Conservation (phyloP, 1,140 invertebrate species). For the Drosophila littoralis region DNA sequence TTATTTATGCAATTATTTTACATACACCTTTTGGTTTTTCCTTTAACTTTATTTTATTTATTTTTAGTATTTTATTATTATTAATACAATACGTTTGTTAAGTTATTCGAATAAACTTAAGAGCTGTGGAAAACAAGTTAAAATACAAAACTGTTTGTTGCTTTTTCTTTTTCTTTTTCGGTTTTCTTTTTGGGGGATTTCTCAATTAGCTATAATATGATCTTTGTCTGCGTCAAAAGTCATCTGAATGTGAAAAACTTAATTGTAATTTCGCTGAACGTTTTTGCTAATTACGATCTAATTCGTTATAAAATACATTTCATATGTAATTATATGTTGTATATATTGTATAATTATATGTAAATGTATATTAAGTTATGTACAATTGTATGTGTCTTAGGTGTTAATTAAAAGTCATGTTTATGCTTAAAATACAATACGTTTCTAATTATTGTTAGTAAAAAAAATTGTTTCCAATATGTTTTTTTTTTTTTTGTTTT, state of each 20-base stretch:
- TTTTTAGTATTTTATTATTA: constrained; percentile 25
- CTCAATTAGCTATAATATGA: constrained; percentile 30
- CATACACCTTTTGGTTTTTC: constrained; percentile 61
- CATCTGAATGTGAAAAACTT: constrained; percentile 80
- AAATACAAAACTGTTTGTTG: constrained; percentile 51
- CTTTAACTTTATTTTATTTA: constrained; percentile 2
- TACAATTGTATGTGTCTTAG: constrained; percentile 56
- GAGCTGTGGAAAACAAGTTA: constrained; percentile 66
- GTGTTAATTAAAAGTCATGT: constrained; percentile 69
- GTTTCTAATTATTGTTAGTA: constrained; percentile 61
- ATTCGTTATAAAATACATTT: constrained; percentile 55
- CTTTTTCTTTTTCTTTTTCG: neutral
- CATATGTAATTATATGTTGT: constrained; percentile 21
- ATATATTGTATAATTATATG: constrained; percentile 49
- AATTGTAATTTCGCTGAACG: constrained; percentile 75
- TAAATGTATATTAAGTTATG: constrained; percentile 53
- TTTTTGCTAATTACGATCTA: constrained; percentile 49
- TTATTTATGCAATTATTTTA: constrained; percentile 84
- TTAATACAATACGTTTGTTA: constrained; percentile 27
- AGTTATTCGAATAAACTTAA: constrained; percentile 61
- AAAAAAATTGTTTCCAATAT: constrained; percentile 64
- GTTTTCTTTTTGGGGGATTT: constrained; percentile 12
- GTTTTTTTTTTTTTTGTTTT: constrained; percentile 1
- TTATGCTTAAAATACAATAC: constrained; percentile 57
- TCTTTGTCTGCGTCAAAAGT: constrained; percentile 69